Conservation (phyloP, 1,140 invertebrate species). For the Sogatella furcifera region DNA sequence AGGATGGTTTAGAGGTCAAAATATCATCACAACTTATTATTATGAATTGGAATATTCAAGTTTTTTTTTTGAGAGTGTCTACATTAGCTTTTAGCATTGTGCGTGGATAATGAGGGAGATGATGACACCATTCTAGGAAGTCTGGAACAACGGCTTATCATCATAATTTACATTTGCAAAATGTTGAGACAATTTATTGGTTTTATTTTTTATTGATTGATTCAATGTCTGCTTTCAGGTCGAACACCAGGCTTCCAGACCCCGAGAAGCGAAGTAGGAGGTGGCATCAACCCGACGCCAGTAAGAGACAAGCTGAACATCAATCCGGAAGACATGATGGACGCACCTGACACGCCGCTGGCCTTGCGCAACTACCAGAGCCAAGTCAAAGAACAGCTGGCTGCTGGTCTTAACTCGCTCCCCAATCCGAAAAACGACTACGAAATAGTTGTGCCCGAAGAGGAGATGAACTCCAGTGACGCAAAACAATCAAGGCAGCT, state of each 20-base stretch:
- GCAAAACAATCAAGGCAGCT: conserved; percentile 31
- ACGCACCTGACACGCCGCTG: conserved; percentile 52
- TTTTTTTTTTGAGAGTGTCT: too few relatives aligned
- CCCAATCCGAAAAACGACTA: conserved; percentile 94
- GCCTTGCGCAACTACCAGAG: conserved; percentile 50
- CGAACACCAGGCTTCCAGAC: conserved; percentile 40
- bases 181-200: too few relatives aligned
- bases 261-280: conserved; percentile 25
- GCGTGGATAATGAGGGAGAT: too few relatives aligned
- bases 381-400: conserved; percentile 60
- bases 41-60: too few relatives aligned
- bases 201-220: too few relatives aligned
- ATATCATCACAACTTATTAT: too few relatives aligned
- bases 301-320: conserved; percentile 92
- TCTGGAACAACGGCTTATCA: too few relatives aligned
- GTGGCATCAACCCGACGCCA: conserved; percentile 43
- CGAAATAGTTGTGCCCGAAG: conserved; percentile 91
- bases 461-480: conserved; percentile 39
- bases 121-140: too few relatives aligned
- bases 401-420: conserved; percentile 61
- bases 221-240: conserved; percentile 19
- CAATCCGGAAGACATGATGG: conserved; percentile 74
- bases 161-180: too few relatives aligned
- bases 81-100: too few relatives aligned
- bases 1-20: too few relatives aligned